These are phyloP conservation scores for Eueremaeus valkanovi DNA, from an alignment of 2,888 invertebrate species.

Conservation along the genomic window DNA sequence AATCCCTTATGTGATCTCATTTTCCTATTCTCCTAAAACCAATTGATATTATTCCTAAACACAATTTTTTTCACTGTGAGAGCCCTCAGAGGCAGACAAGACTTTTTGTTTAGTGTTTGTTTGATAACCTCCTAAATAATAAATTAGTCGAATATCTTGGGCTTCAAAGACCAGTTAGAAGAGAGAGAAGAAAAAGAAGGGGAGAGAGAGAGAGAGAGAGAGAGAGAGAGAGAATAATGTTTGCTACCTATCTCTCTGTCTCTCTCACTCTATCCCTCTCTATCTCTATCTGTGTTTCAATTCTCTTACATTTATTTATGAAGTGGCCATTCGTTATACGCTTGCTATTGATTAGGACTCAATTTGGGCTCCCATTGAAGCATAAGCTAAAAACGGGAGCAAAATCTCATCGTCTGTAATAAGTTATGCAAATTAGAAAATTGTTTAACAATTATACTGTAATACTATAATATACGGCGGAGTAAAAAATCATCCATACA, in stretches of 20 bases:
- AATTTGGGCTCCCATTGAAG: constrained; percentile 4
- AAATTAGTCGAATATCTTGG: constrained; percentile 19
- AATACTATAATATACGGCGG: background rate
- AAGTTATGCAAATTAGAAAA: constrained; percentile 26
- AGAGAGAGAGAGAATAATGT: background rate
- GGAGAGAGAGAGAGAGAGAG: background rate
- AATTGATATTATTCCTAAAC: no score
- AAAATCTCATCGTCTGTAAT: constrained; percentile 14
- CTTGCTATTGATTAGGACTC: constrained; percentile 31
- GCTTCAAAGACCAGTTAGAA: background rate
- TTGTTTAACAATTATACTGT: constrained; percentile 6
- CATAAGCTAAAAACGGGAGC: constrained; percentile 6
- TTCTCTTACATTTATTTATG: constrained; percentile 2
- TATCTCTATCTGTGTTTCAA: background rate
- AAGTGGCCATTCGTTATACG: constrained; percentile 29
- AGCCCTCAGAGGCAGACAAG: constrained; percentile 23
- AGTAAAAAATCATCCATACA: no score
- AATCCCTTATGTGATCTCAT: constrained; percentile 24
- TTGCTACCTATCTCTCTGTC: background rate
- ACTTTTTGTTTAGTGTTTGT: background rate
- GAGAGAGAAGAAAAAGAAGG: background rate
- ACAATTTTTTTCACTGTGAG: background rate
- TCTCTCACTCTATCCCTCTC: background rate
- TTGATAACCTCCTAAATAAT: constrained; percentile 27
- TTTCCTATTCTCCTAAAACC: background rate